Evolutionary conservation across 2,888 invertebrate genomes (phyloP).

Genomic region (Nephrotoma guestfalica): DNA sequence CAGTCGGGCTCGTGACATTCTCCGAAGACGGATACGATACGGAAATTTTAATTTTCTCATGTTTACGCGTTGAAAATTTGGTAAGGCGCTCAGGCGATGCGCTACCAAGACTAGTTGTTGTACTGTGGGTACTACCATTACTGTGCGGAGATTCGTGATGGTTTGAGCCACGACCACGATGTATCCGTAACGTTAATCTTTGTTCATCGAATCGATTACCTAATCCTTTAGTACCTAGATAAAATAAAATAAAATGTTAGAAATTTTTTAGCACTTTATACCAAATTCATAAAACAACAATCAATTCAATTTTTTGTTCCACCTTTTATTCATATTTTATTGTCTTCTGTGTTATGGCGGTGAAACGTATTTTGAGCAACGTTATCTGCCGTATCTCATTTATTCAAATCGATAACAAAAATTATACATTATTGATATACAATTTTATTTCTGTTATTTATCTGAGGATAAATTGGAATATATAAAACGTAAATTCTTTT

Average conservation of each 20-base stretch:
- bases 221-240: constrained; percentile 43
- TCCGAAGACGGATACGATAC: constrained; percentile 74
- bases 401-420: neutral
- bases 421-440: neutral
- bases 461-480: neutral
- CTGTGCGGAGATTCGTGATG: constrained; percentile 48
- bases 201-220: constrained; percentile 77
- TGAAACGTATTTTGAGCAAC: neutral
- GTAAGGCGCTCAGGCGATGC: constrained; percentile 46
- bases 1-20: constrained; percentile 37
- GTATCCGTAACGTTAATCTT: constrained; percentile 79
- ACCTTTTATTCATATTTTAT: neutral
- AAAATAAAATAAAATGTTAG: neutral
- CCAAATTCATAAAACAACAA: neutral
- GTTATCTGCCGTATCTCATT: neutral
- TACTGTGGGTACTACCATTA: constrained; percentile 53
- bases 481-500: neutral
- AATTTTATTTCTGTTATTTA: neutral
- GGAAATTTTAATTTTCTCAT: constrained; percentile 72
- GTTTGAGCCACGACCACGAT: constrained; percentile 57
- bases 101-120: constrained; percentile 47
- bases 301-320: neutral
- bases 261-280: neutral
- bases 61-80: constrained; percentile 47
- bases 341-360: neutral